A percentile compares a stretch with the other conserved stretches of the same genome.
Evolutionary conservation across 2,113 vertebrate genomes (phyloP).

Genomic region (Cebidichthys violaceus): DNA sequence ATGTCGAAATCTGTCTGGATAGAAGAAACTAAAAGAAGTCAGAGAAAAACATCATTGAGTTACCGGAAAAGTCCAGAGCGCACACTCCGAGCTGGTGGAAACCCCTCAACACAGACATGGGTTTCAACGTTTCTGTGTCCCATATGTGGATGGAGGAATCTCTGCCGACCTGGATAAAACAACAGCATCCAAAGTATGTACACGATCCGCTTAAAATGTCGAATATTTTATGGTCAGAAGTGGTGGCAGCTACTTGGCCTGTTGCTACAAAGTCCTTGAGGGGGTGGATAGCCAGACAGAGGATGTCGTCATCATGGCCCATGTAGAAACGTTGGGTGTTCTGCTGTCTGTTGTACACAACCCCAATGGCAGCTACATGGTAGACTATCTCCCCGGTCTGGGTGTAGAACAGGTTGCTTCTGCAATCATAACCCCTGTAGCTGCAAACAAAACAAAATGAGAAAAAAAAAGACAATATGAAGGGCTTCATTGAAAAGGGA

Average conservation of each 20-base stretch:
- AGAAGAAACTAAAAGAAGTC: not conserved
- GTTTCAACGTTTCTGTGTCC: constrained; percentile 95
- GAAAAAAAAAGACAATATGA: not conserved
- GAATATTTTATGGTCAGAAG: constrained; percentile 10
- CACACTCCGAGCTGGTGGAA: constrained; percentile 96
- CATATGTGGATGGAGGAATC: constrained; percentile 96
- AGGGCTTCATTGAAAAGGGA: not conserved
- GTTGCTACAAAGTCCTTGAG: constrained; percentile 98
- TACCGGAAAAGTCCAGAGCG: constrained; percentile 98
- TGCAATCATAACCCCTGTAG: constrained; percentile 97
- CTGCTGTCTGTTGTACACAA: constrained; percentile 97
- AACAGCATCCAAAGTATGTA: constrained; percentile 37
- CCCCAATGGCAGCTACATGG: constrained; percentile 95
- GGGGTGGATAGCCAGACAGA: constrained; percentile 96
- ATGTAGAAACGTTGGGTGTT: constrained; percentile 97
- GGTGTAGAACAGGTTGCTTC: constrained; percentile 98
- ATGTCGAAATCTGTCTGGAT: constrained; percentile 4
- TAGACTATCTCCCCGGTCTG: constrained; percentile 98
- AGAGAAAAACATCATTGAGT: constrained; percentile 22
- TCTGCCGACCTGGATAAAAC: constrained; percentile 90
- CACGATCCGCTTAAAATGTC: not conserved
- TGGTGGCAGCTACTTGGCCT: constrained; percentile 88
- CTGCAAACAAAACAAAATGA: constrained; percentile 73
- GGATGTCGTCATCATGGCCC: constrained; percentile 96
- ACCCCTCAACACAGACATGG: constrained; percentile 94